These are phyloP conservation scores for Strix occidentalis DNA, from an alignment of 2,797 vertebrate species.

Conservation along the genomic window DNA sequence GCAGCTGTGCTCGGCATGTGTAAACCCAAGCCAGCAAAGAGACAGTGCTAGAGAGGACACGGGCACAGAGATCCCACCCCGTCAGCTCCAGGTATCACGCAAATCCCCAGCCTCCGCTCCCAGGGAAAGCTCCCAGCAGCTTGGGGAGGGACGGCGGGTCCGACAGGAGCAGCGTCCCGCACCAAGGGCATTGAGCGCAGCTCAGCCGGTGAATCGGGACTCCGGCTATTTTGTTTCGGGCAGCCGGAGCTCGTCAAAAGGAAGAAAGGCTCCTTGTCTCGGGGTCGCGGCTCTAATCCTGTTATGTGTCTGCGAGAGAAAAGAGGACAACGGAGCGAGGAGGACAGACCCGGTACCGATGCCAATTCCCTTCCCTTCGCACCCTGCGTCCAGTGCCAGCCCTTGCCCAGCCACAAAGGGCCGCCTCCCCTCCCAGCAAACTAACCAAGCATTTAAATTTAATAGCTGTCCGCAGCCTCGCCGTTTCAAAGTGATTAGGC, in stretches of 20 bases:
- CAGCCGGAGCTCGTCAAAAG: not conserved
- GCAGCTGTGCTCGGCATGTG: fast-evolving
- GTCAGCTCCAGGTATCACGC: not conserved
- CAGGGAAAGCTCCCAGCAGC: not conserved
- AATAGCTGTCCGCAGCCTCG: not conserved
- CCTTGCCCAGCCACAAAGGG: not conserved
- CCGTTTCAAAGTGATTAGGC: not conserved
- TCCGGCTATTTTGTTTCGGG: not conserved
- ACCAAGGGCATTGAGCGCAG: fast-evolving
- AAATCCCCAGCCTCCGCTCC: too few species aligned
- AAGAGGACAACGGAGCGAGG: not conserved
- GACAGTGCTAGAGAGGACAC: not conserved
- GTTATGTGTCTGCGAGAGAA: constrained; percentile 38
- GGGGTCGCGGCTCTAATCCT: constrained; percentile 44
- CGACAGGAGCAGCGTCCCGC: fast-evolving
- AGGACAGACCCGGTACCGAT: not conserved
- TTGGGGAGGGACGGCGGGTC: fast-evolving
- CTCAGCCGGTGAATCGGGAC: not conserved
- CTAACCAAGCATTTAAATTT: constrained; percentile 43
- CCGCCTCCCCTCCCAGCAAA: not conserved
- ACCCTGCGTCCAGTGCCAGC: constrained; percentile 23
- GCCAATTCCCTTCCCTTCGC: constrained; percentile 34
- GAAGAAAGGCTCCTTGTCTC: constrained; percentile 73
- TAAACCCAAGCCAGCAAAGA: not conserved
- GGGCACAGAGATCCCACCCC: not conserved